These are phyloP conservation scores for Caenorhabditis sp. DNA, from an alignment of 2,888 invertebrate species.

Conservation along the genomic window DNA sequence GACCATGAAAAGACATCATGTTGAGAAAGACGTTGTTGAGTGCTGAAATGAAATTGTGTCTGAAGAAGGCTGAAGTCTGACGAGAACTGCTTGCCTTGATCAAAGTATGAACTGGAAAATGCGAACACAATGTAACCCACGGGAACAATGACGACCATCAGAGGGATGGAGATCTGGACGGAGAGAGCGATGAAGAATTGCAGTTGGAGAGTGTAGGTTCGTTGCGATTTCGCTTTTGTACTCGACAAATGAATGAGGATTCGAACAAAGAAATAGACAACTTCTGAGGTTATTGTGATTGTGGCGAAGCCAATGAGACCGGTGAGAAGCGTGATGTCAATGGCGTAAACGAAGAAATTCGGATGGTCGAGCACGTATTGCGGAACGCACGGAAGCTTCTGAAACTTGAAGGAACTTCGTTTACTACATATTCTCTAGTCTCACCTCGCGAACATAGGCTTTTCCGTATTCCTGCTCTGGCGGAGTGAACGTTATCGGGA, in stretches of 20 bases:
- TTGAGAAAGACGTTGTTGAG: slow-evolving; percentile 27
- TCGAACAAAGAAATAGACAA: slow-evolving; percentile 11
- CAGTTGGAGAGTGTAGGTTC: slow-evolving; percentile 28
- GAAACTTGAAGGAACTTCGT: neutral
- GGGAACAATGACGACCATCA: slow-evolving; percentile 10
- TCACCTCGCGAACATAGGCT: neutral
- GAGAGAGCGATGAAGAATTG: slow-evolving; percentile 27
- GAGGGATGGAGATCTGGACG: slow-evolving; percentile 21
- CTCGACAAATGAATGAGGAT: slow-evolving; percentile 17
- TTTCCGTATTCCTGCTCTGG: slow-evolving; percentile 11
- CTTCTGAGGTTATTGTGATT: slow-evolving; percentile 1
- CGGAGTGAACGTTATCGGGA: slow-evolving; percentile 13
- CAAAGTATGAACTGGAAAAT: slow-evolving; percentile 5
- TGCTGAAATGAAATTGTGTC: neutral
- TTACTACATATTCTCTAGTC: too few relatives aligned
- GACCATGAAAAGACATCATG: slow-evolving; percentile 28
- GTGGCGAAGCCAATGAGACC: slow-evolving; percentile 1
- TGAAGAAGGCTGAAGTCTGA: neutral
- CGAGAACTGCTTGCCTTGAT: too few relatives aligned
- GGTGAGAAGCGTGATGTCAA: slow-evolving; percentile 21
- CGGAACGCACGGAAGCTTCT: slow-evolving; percentile 31
- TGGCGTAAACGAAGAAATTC: slow-evolving; percentile 19
- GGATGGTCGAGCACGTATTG: slow-evolving; percentile 18
- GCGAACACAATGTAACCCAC: slow-evolving; percentile 19
- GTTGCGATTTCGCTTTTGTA: slow-evolving; percentile 23